Conservation (phyloP, 2,888 invertebrate genomes). For the Poecilobothrus nobilitatus region DNA sequence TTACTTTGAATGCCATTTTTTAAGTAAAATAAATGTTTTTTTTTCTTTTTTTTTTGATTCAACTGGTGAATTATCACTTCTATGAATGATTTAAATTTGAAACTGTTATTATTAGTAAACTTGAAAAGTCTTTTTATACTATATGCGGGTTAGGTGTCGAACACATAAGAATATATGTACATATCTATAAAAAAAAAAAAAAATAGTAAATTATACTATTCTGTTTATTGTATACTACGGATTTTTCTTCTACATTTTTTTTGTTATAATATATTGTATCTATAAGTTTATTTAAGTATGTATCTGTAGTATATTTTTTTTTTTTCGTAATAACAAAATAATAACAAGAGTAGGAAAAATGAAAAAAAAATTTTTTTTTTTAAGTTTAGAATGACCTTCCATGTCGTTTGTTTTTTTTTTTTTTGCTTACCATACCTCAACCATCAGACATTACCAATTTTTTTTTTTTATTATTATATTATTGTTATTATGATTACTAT, state of each 20-base stretch:
- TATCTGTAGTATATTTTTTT: background rate
- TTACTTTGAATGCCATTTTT: constrained; percentile 11
- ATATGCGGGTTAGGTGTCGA: background rate
- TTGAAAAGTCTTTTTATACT: constrained; percentile 8
- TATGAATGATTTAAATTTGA: background rate
- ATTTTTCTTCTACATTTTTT: background rate
- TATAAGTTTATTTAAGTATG: no score
- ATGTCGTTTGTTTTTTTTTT: background rate
- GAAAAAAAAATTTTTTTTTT: no score
- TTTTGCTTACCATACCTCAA: background rate
- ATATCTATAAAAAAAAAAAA: background rate
- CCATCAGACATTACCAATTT: constrained; percentile 1
- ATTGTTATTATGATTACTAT: background rate
- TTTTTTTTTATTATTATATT: background rate
- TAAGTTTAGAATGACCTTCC: background rate
- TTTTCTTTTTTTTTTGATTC: background rate
- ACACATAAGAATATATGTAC: background rate
- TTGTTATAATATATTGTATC: background rate
- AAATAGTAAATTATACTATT: no score
- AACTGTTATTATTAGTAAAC: background rate
- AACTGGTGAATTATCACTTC: constrained; percentile 3
- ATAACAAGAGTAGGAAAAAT: background rate
- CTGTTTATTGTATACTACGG: background rate
- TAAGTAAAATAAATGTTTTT: background rate
- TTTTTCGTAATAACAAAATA: background rate